phyloP scores from a whole-genome alignment of 1,140 invertebrate species.

The Oryzaephilus surinamensis region DNA sequence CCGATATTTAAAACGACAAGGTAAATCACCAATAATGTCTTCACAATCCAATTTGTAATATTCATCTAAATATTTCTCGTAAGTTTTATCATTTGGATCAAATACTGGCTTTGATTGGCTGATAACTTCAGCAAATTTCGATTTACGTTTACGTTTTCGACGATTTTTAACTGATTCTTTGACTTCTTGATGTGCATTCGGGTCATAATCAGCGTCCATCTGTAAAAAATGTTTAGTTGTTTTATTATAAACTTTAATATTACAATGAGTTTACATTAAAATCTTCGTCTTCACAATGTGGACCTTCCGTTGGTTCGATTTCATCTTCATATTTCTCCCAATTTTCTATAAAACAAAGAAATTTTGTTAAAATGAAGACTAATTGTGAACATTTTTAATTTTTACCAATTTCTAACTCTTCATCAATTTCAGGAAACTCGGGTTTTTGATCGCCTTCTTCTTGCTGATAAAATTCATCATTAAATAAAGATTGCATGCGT shows the following conservation, averaged over 20 bases:
- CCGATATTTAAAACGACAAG: conserved; percentile 89
- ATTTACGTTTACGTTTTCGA: conserved; percentile 50
- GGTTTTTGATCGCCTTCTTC: conserved; percentile 65
- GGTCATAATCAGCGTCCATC: conserved; percentile 85
- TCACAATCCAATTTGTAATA: conserved; percentile 93
- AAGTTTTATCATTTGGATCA: conserved; percentile 68
- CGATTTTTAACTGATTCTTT: conserved; percentile 45
- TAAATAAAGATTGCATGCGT: conserved; percentile 79
- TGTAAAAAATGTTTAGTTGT: conserved; percentile 35
- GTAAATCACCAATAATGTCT: conserved; percentile 83
- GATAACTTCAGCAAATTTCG: conserved; percentile 61
- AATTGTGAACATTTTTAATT: too few species aligned
- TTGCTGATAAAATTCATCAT: conserved; percentile 74
- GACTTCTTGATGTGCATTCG: conserved; percentile 40
- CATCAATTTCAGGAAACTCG: conserved; percentile 68
- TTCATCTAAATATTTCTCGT: conserved; percentile 84
- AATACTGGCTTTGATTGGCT: conserved; percentile 63
- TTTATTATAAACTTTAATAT: conserved; percentile 11
- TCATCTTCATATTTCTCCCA: conserved; percentile 60
- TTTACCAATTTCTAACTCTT: conserved; percentile 55
- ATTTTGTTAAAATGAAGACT: background rate
- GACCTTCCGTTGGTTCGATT: conserved; percentile 31
- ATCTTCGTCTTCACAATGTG: conserved; percentile 67
- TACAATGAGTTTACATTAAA: conserved; percentile 58
- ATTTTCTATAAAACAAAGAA: conserved; percentile 43